phyloP scores from a whole-genome alignment of 2,113 vertebrate species.

The Vireo altiloquus region DNA sequence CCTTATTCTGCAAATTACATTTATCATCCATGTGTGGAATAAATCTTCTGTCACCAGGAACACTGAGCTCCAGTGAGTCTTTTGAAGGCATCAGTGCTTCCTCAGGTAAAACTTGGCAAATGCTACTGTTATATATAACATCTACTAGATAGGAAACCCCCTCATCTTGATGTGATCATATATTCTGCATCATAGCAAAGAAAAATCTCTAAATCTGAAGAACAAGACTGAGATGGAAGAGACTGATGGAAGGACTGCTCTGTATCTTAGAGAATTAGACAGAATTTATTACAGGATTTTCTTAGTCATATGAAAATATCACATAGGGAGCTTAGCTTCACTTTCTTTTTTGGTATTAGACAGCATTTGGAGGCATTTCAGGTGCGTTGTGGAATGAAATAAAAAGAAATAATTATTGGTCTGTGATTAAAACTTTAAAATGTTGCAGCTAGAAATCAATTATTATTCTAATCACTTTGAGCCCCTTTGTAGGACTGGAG shows the following conservation, averaged over 20 bases:
- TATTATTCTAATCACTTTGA: neutral
- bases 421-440: neutral
- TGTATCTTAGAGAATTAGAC: neutral
- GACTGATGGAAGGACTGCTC: neutral
- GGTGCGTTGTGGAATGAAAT: neutral
- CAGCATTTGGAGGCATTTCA: neutral
- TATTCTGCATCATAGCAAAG: neutral
- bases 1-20: neutral
- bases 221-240: neutral
- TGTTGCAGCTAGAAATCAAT: neutral
- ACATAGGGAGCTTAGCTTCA: neutral
- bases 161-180: neutral
- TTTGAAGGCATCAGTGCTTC: neutral
- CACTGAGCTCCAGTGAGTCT: neutral
- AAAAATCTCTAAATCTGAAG: neutral
- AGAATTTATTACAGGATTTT: neutral
- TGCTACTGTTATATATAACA: neutral
- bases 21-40: neutral
- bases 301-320: neutral
- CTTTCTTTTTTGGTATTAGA: neutral
- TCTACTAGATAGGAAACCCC: neutral
- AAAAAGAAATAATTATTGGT: neutral
- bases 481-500: neutral
- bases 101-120: neutral
- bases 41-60: neutral